These are phyloP conservation scores for Dicerorhinus sumatrensis DNA, from an alignment of 2,113 vertebrate genomes.

Conservation along the genomic window DNA sequence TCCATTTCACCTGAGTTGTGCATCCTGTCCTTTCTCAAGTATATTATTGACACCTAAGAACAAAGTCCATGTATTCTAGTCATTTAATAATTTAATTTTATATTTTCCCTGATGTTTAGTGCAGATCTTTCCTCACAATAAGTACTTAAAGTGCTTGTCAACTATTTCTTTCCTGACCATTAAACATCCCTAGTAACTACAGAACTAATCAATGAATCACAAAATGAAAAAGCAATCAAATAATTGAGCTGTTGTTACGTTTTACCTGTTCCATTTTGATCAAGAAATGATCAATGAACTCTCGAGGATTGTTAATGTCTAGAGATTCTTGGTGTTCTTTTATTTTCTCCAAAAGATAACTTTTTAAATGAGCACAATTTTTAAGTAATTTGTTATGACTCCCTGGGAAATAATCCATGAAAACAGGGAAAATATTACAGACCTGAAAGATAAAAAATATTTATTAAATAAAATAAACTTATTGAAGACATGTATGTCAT, in stretches of 20 bases:
- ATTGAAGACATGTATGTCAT: neutral
- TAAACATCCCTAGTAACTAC: neutral
- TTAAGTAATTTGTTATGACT: constrained; percentile 74
- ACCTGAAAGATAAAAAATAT: constrained; percentile 76
- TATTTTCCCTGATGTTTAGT: neutral
- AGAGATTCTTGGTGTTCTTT: constrained; percentile 85
- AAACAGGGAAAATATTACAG: constrained; percentile 87
- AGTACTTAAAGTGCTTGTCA: neutral
- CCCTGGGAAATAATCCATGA: constrained; percentile 87
- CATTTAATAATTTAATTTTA: neutral
- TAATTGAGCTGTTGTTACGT: too few relatives aligned
- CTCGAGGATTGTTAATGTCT: constrained; percentile 83
- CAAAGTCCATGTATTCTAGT: neutral
- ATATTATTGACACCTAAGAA: neutral
- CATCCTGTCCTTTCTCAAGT: neutral
- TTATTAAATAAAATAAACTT: neutral
- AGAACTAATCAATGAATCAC: constrained; percentile 42
- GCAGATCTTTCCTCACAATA: neutral
- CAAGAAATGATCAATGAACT: constrained; percentile 91
- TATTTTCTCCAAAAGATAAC: constrained; percentile 82
- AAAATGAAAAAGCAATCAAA: constrained; percentile 69
- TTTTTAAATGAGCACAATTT: constrained; percentile 41
- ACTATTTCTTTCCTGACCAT: neutral
- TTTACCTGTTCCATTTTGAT: constrained; percentile 86
- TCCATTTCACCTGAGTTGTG: neutral